Evolutionary conservation across 2,888 invertebrate species (phyloP).

Genomic region (Caenorhabditis sinica): DNA sequence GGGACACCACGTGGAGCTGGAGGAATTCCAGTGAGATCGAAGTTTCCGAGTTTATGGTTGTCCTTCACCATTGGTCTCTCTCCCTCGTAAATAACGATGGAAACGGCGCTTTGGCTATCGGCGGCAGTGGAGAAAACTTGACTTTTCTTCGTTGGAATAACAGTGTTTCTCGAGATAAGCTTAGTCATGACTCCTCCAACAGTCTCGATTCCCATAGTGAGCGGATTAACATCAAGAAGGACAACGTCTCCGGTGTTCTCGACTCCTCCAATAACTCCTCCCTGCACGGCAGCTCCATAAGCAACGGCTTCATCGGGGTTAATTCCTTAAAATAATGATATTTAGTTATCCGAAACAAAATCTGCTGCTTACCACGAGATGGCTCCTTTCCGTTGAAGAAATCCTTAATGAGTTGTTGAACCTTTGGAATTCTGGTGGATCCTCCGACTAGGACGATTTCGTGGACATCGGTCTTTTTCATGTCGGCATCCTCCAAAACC

Average conservation of each 20-base stretch:
- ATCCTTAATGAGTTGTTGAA: constrained; percentile 87
- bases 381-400: constrained; percentile 99
- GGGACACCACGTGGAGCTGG: constrained; percentile 85
- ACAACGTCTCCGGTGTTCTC: constrained; percentile 92
- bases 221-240: constrained; percentile 96
- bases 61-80: constrained; percentile 99
- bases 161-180: constrained; percentile 96
- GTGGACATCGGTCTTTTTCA: constrained; percentile 98
- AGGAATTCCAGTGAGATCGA: constrained; percentile 88
- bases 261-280: constrained; percentile 97
- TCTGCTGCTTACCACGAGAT: constrained; percentile 87
- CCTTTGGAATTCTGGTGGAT: constrained; percentile 98
- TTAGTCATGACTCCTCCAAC: constrained; percentile 99
- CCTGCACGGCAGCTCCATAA: constrained; percentile 98
- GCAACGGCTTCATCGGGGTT: constrained; percentile 99
- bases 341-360: background rate
- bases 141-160: constrained; percentile 98
- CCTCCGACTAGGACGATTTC: constrained; percentile 99
- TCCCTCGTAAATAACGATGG: constrained; percentile 98
- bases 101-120: constrained; percentile 98
- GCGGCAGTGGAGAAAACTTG: constrained; percentile 99
- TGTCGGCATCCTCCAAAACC: constrained; percentile 96
- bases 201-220: constrained; percentile 99
- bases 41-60: constrained; percentile 98
- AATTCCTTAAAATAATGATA: constrained; percentile 52